phyloP scores from a whole-genome alignment of 2,888 invertebrate species.

The Linnaemya tessellans region DNA sequence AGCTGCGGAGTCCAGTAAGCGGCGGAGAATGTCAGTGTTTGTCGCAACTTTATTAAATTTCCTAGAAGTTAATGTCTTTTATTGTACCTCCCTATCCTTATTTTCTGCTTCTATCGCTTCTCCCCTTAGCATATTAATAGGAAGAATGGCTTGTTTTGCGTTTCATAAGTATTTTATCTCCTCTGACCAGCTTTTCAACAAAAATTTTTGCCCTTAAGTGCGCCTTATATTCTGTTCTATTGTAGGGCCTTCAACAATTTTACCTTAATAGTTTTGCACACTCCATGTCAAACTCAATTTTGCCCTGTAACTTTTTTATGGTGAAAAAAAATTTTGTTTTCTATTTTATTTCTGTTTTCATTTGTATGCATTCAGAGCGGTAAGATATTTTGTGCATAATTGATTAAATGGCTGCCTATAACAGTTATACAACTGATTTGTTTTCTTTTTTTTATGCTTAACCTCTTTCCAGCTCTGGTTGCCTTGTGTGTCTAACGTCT shows the following conservation, averaged over 20 bases:
- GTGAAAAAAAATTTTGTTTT: background rate
- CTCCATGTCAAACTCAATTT: background rate
- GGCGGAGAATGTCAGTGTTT: too few species aligned
- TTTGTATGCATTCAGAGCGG: conserved; percentile 31
- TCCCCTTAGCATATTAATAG: too few species aligned
- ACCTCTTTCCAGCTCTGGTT: background rate
- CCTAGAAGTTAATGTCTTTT: too few species aligned
- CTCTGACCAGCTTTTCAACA: too few species aligned
- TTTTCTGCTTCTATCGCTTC: too few species aligned
- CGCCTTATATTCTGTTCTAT: too few species aligned
- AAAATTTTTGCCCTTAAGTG: too few species aligned
- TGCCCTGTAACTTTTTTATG: background rate
- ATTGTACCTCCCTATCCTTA: too few species aligned
- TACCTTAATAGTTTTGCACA: background rate
- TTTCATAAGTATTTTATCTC: too few species aligned
- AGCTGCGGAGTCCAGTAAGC: too few species aligned
- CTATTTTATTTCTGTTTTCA: background rate
- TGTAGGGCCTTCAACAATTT: conserved; percentile 10
- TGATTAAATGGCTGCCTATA: conserved; percentile 82
- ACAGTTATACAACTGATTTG: conserved; percentile 68
- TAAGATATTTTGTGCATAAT: conserved; percentile 78
- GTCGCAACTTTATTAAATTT: too few species aligned
- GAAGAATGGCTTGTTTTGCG: too few species aligned
- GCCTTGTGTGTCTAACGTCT: conserved; percentile 4
- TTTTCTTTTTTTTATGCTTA: background rate